Evolutionary conservation across 2,888 invertebrate species (phyloP), one percentile per base, ranked within the genome.

Genomic region (Andrena bucephala): DNA sequence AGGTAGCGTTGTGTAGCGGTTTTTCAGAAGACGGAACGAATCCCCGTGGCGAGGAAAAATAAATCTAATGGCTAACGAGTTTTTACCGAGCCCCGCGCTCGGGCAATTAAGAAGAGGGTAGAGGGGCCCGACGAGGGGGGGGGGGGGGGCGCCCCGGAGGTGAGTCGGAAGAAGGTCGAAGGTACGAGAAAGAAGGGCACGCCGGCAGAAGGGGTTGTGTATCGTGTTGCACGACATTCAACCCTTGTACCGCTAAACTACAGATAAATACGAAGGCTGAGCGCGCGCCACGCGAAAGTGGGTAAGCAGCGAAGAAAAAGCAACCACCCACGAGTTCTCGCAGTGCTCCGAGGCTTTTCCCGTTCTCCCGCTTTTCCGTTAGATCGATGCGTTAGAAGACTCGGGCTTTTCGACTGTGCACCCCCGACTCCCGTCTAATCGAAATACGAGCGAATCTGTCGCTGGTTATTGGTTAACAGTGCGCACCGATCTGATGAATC

Each of bases 51-150:
- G 85, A 86, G 82, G 83, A 87, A 89, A 92, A 92, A 93, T 92
- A 93, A 93, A 93, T 93, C 91, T 90, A 89, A 87, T 89, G 91
- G 89, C 89, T 93, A 93, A 93, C 92, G 93, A 93, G 93, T 93
- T 94, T 94, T 94, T 92, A 93, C 91, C 87, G 86, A 85, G 91
- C 84, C 82, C 81, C 85, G 86, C 85, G 87, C 83, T 82, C 63
- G 87, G 90, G 89, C 90, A 92, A 92, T 92, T 93, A 92, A 93
- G 91, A 91, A 89, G 86, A 85, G 84, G 84, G 83, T 74, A 73
- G 87, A 62, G 83, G 81, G 86, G 83, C 48, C 65, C 77, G 83
- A 84, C 81, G 84, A 86, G 10, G 8, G 33, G 33, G 57, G 24
- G 57, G 24, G 4, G 86, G 84, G 4, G 83, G 77, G 68, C 84